phyloP scores from a whole-genome alignment of 2,113 vertebrate species.

The Climacteris rufus region DNA sequence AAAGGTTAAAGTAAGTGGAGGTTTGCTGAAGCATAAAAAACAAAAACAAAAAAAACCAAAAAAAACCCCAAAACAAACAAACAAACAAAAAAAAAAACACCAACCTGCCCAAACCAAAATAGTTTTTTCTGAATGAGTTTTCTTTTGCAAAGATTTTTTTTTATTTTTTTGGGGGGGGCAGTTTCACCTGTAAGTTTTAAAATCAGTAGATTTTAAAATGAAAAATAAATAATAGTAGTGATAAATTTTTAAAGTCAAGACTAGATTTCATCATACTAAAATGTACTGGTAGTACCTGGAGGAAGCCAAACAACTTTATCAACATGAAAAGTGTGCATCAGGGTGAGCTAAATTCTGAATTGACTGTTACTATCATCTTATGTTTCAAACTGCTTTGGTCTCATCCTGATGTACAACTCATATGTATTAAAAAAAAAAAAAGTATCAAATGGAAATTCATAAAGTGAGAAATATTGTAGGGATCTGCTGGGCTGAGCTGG shows the following conservation, averaged over 20 bases:
- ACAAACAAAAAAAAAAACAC: not conserved
- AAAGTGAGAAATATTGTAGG: not conserved
- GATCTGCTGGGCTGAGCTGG: not conserved
- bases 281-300: not conserved
- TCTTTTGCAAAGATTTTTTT: not conserved
- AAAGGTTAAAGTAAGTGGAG: not conserved
- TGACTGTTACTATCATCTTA: not conserved
- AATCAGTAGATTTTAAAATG: not conserved
- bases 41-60: too few species aligned
- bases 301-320: not conserved
- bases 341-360: not conserved
- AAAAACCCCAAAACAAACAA: too few species aligned
- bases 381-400: not conserved
- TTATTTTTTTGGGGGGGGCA: fast-evolving
- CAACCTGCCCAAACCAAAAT: not conserved
- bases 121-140: not conserved
- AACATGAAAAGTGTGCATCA: not conserved
- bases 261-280: not conserved
- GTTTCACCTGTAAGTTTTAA: not conserved
- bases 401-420: not conserved
- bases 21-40: not conserved
- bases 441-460: not conserved
- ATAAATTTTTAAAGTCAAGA: not conserved
- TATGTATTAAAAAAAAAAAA: not conserved
- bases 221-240: not conserved